Base-by-base conservation (phyloP, 2,797 vertebrate genomes). In the Psittacula derbiana region DNA sequence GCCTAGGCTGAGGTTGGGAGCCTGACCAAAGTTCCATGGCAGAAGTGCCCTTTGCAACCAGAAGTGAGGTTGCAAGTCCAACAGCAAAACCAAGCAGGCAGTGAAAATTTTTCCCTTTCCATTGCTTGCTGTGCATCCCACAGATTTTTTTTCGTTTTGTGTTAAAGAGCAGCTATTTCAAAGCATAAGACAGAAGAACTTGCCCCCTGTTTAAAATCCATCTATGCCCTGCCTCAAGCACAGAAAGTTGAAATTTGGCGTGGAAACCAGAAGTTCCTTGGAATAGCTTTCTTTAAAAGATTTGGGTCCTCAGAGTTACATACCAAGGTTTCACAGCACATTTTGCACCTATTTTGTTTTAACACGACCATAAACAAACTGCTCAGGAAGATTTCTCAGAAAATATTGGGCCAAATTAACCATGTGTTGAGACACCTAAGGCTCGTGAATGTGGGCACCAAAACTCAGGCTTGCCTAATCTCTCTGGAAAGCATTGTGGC, bases 231-330 rank as follows among this genome's bases (percentile, higher is more conserved):
- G 78, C 24, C 57, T 90, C 0, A 2, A 64, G 47, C 3, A 11
- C 9, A 4, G 44, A 49, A 80, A 62, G n/a, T 49, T 52, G 55
- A 55, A 64, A 74, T 49, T 52, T 58, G 41, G 25, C 75, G 43
- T 49, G 24, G 7, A 86, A 83, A 44, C 13, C 1, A 7, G 20
- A 61, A 78, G 16, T 36, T 76, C 72, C 40, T 60, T 47, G 61
- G 49, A 91, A 43, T 47, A 66, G 57, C 69, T 87, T 91, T 80
- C 31, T 60, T 27, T 40, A 75, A 65, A 86, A 80, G 72, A 64
- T 31, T 31, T 49, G 28, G 52, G 33, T 38, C 33, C 33, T 86
- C 19, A 3, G 4, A 64, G 60, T 25, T 47, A 40, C 50, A 30
- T 41, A 33, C 7, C 46, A 41, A 66, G 17, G 11, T 44, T 38